Evolutionary conservation across 2,113 vertebrate species (phyloP).

Genomic region (Chiloscyllium plagiosum): DNA sequence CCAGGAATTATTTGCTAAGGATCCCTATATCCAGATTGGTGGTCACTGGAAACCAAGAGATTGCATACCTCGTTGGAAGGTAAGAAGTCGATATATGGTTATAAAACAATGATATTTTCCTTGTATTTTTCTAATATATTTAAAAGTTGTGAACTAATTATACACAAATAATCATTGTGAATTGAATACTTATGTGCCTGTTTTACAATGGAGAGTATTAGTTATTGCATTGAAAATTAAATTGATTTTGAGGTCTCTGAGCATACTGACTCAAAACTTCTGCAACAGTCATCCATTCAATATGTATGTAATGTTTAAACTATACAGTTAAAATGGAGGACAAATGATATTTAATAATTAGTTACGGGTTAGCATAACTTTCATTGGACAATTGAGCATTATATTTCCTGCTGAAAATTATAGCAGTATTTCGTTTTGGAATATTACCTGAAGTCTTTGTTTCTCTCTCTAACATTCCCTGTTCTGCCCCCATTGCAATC

Average conservation of each 20-base stretch:
- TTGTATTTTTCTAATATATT: background rate
- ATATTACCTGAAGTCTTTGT: background rate
- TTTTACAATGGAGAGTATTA: background rate
- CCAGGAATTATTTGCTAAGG: conserved; percentile 66
- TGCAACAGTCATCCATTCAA: background rate
- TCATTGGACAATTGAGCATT: background rate
- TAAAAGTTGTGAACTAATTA: background rate
- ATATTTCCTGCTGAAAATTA: background rate
- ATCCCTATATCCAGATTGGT: conserved; percentile 64
- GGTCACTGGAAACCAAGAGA: conserved; percentile 87
- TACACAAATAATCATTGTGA: background rate
- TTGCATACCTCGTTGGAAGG: conserved; percentile 92
- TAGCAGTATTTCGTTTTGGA: background rate
- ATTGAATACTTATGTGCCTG: background rate
- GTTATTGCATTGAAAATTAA: background rate
- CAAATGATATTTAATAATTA: background rate
- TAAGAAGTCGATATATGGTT: conserved; percentile 45
- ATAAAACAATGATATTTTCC: background rate
- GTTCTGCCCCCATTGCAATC: background rate
- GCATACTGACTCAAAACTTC: background rate
- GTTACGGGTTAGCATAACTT: background rate
- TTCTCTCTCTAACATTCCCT: too few relatives aligned
- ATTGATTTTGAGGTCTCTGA: background rate
- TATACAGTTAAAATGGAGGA: background rate
- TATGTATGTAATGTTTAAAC: background rate